Percentiles rank a stretch among this genome's conserved stretches.
phyloP scores from a whole-genome alignment of 2,888 invertebrate genomes.

The Tiliacea aurago region DNA sequence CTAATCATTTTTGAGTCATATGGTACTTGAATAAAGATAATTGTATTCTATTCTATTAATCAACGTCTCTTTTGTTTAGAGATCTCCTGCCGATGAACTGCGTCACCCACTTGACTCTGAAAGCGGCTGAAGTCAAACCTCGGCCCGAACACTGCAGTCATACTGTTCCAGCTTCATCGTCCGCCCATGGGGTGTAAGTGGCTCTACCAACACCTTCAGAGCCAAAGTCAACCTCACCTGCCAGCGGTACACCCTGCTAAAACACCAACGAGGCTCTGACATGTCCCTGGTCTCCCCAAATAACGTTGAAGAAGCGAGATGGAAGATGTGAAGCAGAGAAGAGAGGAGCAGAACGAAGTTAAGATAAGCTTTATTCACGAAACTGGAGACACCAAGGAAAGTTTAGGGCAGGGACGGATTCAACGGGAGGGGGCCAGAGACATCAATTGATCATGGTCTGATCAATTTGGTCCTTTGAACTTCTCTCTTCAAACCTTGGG shows the following conservation, averaged over 20 bases:
- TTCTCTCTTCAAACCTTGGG: background rate
- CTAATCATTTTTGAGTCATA: no score
- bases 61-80: background rate
- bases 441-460: background rate
- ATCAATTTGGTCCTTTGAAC: background rate
- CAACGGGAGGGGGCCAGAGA: background rate
- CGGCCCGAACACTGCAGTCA: no score
- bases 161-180: no score
- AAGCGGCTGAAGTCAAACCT: no score
- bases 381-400: conserved; percentile 23
- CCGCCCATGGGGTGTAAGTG: conserved; percentile 49
- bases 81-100: background rate
- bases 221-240: conserved; percentile 53
- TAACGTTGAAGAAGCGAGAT: conserved; percentile 21
- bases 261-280: conserved; percentile 49
- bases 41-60: no score
- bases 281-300: conserved; percentile 25
- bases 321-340: background rate
- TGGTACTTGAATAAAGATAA: no score
- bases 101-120: no score
- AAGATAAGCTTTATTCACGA: conserved; percentile 11
- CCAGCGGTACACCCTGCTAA: conserved; percentile 53
- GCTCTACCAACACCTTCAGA: conserved; percentile 9
- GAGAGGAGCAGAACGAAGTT: background rate
- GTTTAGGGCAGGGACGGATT: conserved; percentile 17